Base-by-base conservation (phyloP, 2,797 vertebrate genomes). In the Neoniphon sammara region DNA sequence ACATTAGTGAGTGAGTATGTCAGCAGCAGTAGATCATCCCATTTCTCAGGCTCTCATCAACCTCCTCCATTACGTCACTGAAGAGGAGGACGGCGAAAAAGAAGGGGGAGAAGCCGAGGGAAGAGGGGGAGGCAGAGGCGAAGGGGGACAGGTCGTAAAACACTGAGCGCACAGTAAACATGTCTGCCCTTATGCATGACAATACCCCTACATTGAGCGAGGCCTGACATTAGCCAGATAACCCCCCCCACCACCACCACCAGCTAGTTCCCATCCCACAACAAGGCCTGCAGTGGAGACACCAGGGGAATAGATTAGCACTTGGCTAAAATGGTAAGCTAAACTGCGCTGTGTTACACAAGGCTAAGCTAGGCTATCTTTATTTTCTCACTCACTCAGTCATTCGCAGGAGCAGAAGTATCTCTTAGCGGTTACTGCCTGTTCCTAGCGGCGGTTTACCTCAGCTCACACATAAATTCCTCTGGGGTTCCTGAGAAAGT, bases 81-180 rank as follows among this genome's bases (percentile, higher is more conserved):
- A 94, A 91, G 89, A 93, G 90, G 85, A 90, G 85, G 85, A 85
- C 25, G 78, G 82, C 61, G 80, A 80, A 50, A n/a, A 72, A 81
- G 36, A 55, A 75, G 62, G 42, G 23, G 34, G 58, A 65, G 59
- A 53, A 11, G 66, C 76, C 77, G 61, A 70, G 92, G 89, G 87
- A 89, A 88, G 49, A 81, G 76, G 73, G 70, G 76, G 87, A 87
- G 84, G 81, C 31, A 27, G 42, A 55, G 31, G 73, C 68, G 70
- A 66, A 65, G 68, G 81, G 92, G 91, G 90, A 85, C 93, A 88
- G 93, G 92, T 96, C 94, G 94, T 95, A 96, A 97, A 96, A 93
- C 92, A 95, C 91, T 75, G 87, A 88, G 91, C 94, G 93, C 91
- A 95, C 94, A 95, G 96, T 95, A 96, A 96, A 96, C 95, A 96